Base-by-base conservation (phyloP, 2,113 vertebrate genomes). In the Nestor notabilis region DNA sequence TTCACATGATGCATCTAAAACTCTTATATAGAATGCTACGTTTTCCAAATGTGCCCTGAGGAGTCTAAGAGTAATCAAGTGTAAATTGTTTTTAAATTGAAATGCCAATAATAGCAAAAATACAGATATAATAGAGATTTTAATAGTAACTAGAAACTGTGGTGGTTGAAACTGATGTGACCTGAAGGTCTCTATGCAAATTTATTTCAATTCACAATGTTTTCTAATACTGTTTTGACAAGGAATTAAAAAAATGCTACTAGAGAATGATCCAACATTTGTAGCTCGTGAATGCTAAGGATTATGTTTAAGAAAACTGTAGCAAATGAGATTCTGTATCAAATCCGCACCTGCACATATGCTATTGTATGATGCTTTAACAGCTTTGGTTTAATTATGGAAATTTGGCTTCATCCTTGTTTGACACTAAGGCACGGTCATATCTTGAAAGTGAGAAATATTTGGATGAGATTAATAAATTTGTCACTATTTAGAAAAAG, bases 81-180 rank as follows among this genome's bases (percentile, higher is more conserved):
- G 31, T 37, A 68, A 82, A 82, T 61, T 71, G 17, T 39, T 93
- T 89, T 89, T 89, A 79, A 50, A 43, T 87, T 89, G 13, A 65
- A 89, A 75, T 72, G n/a, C 25, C 47, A 76, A 47, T 87, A 93
- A 61, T 58, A 68, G 29, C 10, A 72, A 76, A 80, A 87, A 61
- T 50, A 41, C 3, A 91, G 12, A 21, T 82, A 65, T 43, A 89
- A n/a, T 37, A 56, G 70, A 64, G 47, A 69, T 90, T 83, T 85
- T 83, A 90, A 53, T 71, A 53, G 11, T 87, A 79, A 83, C 28
- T 46, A 58, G 25, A 66, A 95, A 79, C 43, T 70, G 24, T 76
- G 79, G 15, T 90, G 58, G 87, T 96, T 91, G 93, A 91, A 91
- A 82, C 17, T 69, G 75, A 77, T 39, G 21, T 74, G 70, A 91